Percentiles rank a stretch among this genome's conserved stretches.
These are phyloP conservation scores for Acleris emargana DNA, from an alignment of 2,888 invertebrate species.

Conservation along the genomic window DNA sequence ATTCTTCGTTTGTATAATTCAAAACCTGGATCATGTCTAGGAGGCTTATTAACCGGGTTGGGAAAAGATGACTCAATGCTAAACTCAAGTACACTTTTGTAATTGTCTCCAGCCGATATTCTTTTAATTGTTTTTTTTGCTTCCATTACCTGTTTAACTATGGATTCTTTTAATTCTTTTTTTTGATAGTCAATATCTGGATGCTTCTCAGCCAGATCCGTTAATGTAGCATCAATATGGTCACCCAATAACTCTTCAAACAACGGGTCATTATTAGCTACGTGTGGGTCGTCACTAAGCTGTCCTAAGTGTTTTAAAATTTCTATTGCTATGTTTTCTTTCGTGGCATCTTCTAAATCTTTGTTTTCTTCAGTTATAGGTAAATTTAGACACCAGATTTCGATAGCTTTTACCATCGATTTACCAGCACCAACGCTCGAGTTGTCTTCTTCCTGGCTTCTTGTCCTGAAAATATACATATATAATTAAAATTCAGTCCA, in stretches of 20 bases:
- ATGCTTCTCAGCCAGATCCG: slow-evolving; percentile 48
- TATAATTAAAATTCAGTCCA: too few relatives aligned
- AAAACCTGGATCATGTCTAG: slow-evolving; percentile 56
- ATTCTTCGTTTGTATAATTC: slow-evolving; percentile 63
- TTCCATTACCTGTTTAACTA: slow-evolving; percentile 53
- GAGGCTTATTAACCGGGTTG: slow-evolving; percentile 44
- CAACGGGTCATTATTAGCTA: slow-evolving; percentile 52
- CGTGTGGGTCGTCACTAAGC: slow-evolving; percentile 53
- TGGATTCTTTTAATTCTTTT: slow-evolving; percentile 47
- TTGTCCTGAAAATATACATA: too few relatives aligned
- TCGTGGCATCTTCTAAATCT: slow-evolving; percentile 43
- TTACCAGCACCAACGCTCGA: slow-evolving; percentile 39
- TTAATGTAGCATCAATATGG: slow-evolving; percentile 54
- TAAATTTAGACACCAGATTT: slow-evolving; percentile 59
- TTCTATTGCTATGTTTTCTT: slow-evolving; percentile 52
- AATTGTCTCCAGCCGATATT: slow-evolving; percentile 54
- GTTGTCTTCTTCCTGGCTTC: too few relatives aligned
- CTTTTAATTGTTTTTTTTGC: slow-evolving; percentile 51
- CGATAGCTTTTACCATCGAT: slow-evolving; percentile 55
- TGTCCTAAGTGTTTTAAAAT: slow-evolving; percentile 60
- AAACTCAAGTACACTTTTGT: slow-evolving; percentile 57
- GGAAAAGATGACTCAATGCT: slow-evolving; percentile 59
- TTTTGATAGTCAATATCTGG: slow-evolving; percentile 46
- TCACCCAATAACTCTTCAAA: slow-evolving; percentile 53
- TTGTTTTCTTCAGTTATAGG: slow-evolving; percentile 50